phyloP scores from a whole-genome alignment of 2,113 vertebrate species.

The Paradisaea rubra region DNA sequence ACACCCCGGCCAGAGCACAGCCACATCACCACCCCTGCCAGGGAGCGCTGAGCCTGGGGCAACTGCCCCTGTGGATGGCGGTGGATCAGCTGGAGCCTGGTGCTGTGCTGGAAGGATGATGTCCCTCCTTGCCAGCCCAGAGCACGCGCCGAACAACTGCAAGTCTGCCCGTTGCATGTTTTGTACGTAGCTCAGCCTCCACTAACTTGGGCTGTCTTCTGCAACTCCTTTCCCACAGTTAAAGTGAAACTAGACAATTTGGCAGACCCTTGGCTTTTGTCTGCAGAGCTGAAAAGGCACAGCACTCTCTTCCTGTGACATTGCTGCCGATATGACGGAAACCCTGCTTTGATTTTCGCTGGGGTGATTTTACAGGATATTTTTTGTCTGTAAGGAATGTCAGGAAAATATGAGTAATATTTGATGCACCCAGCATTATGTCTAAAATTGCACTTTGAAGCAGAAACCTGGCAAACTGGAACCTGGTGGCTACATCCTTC shows the following conservation, averaged over 20 bases:
- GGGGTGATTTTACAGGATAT: not conserved
- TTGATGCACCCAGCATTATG: not conserved
- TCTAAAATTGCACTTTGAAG: not conserved
- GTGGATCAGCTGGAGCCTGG: not conserved
- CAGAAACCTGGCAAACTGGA: not conserved
- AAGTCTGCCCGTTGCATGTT: rapidly evolving
- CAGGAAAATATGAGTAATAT: not conserved
- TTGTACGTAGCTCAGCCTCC: not conserved
- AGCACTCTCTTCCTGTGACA: not conserved
- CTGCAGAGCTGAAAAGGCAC: not conserved
- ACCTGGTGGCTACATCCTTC: not conserved
- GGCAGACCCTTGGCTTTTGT: not conserved
- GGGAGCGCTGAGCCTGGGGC: not conserved
- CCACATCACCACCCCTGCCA: not conserved
- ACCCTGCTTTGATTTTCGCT: not conserved
- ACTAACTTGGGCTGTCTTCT: not conserved
- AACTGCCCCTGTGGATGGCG: not conserved
- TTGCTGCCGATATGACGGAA: not conserved
- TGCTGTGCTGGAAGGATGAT: not conserved
- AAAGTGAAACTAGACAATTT: not conserved
- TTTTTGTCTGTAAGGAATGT: not conserved
- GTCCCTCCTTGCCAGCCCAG: not conserved
- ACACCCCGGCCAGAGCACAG: not conserved
- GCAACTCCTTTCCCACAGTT: not conserved
- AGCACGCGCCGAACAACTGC: not conserved